phyloP scores from a whole-genome alignment of 2,888 invertebrate species.

The Synanthedon andrenaeformis region DNA sequence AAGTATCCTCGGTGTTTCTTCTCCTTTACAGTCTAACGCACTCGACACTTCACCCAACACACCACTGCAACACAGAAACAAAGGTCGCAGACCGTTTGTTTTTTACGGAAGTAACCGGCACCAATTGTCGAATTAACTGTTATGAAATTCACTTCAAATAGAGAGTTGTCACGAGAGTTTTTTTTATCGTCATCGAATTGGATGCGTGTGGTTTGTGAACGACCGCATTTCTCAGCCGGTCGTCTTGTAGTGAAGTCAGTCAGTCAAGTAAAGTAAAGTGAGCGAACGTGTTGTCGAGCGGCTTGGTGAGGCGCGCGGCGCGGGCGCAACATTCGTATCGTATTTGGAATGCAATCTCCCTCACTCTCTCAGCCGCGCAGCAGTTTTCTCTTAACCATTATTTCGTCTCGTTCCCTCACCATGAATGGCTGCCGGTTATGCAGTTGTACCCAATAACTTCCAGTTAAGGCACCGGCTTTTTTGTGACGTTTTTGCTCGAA shows the following conservation, averaged over 20 bases:
- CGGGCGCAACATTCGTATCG: conserved; percentile 21
- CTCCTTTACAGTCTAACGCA: conserved; percentile 33
- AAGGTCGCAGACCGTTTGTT: conserved; percentile 18
- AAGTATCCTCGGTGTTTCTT: conserved; percentile 62
- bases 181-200: conserved; percentile 2
- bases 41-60: conserved; percentile 26
- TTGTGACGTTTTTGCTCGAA: conserved; percentile 25
- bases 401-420: conserved; percentile 45
- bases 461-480: conserved; percentile 16
- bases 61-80: conserved; percentile 21
- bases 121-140: conserved; percentile 22
- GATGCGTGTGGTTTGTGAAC: conserved; percentile 9
- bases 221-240: conserved; percentile 21
- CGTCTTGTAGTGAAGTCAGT: conserved; percentile 18
- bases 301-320: conserved; percentile 16
- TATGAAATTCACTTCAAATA: conserved; percentile 30
- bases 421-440: conserved; percentile 30
- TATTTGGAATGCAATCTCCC: conserved; percentile 61
- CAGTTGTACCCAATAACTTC: conserved; percentile 39
- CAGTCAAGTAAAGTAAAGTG: too few relatives aligned
- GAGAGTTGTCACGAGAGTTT: conserved; percentile 30
- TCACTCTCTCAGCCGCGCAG: conserved; percentile 52
- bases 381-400: conserved; percentile 34
- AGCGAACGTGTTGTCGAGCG: conserved; percentile 7
- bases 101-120: conserved; percentile 13